phyloP scores from a whole-genome alignment of 2,113 vertebrate species.

The Bos javanicus region DNA sequence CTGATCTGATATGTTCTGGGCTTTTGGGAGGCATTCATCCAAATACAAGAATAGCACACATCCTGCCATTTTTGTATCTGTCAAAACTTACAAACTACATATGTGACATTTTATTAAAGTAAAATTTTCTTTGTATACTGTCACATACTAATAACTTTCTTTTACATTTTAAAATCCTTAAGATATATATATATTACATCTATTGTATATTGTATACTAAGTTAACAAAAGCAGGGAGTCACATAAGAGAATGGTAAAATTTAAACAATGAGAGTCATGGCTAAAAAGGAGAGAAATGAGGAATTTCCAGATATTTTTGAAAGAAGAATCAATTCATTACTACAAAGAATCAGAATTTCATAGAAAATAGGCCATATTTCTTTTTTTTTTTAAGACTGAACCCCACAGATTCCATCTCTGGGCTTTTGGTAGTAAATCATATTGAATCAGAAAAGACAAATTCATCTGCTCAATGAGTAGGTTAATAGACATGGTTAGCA shows the following conservation, averaged over 20 bases:
- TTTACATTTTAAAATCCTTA: constrained; percentile 54
- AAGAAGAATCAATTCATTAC: neutral
- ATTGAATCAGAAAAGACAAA: constrained; percentile 34
- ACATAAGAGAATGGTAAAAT: neutral
- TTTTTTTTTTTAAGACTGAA: neutral
- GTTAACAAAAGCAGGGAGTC: constrained; percentile 18
- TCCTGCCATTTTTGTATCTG: constrained; percentile 60
- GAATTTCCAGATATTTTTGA: constrained; percentile 16
- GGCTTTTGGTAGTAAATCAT: constrained; percentile 30
- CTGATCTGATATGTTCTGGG: neutral
- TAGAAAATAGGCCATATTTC: accelerated
- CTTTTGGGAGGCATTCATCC: neutral
- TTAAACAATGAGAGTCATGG: neutral
- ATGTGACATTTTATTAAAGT: constrained; percentile 71
- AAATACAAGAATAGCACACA: constrained; percentile 55
- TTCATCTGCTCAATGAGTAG: neutral
- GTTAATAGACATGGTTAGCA: neutral
- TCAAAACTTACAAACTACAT: constrained; percentile 65
- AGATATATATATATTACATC: neutral
- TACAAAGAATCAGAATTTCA: neutral
- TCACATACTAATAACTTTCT: constrained; percentile 54
- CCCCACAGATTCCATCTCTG: neutral
- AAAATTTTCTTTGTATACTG: constrained; percentile 32
- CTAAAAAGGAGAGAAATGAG: neutral
- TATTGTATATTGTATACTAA: neutral